phyloP scores from a whole-genome alignment of 2,797 vertebrate species.

The Harpagifer antarcticus region DNA sequence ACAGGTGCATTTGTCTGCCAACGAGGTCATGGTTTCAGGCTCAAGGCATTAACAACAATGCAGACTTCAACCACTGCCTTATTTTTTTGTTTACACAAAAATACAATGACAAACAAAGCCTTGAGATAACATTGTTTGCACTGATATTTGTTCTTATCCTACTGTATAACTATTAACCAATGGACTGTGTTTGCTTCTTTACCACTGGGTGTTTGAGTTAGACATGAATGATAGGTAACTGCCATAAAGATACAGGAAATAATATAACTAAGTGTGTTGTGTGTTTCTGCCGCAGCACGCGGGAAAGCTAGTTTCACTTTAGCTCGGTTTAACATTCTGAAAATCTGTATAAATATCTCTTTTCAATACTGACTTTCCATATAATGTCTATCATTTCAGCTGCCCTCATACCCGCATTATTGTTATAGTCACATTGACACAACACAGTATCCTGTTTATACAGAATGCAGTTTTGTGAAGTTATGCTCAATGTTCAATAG shows the following conservation, averaged over 20 bases:
- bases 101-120: not conserved
- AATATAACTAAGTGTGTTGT: not conserved
- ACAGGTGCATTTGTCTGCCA: slow-evolving; percentile 57
- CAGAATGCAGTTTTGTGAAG: not conserved
- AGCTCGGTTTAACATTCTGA: not conserved
- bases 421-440: not conserved
- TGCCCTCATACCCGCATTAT: not conserved
- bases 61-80: not conserved
- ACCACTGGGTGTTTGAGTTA: not conserved
- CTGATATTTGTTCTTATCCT: not conserved
- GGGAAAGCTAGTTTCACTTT: not conserved
- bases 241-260: not conserved
- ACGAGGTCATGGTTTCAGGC: slow-evolving; percentile 33
- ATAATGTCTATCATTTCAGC: not conserved
- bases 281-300: not conserved
- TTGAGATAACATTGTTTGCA: not conserved
- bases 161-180: not conserved
- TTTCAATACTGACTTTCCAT: not conserved
- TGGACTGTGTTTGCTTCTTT: not conserved
- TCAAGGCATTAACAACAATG: slow-evolving; percentile 9
- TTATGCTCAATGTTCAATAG: not conserved
- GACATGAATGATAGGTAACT: slow-evolving; percentile 1
- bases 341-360: not conserved
- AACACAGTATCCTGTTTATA: not conserved
- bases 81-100: not conserved